phyloP scores from a whole-genome alignment of 2,113 vertebrate species.

The Delphinus delphis region DNA sequence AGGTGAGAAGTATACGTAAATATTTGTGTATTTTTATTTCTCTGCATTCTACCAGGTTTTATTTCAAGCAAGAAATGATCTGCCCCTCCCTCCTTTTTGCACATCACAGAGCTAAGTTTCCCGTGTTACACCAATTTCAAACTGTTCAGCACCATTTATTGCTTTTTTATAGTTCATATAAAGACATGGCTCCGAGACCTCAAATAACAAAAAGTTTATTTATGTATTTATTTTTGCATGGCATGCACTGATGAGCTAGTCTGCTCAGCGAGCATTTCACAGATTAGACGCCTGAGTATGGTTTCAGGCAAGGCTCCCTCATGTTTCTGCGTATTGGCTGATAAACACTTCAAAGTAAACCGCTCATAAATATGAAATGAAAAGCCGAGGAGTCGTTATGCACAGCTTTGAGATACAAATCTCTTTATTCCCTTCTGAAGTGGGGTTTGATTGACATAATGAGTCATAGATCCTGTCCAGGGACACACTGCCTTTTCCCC shows the following conservation, averaged over 20 bases:
- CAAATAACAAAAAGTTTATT: conserved; percentile 85
- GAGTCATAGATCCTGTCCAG: conserved; percentile 92
- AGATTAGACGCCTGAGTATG: conserved; percentile 89
- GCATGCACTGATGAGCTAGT: conserved; percentile 85
- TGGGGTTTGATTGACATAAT: conserved; percentile 91
- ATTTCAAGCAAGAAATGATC: conserved; percentile 76
- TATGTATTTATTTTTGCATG: conserved; percentile 83
- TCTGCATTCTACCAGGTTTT: conserved; percentile 60
- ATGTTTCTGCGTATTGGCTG: conserved; percentile 89
- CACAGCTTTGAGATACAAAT: conserved; percentile 91
- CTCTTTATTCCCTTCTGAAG: conserved; percentile 92
- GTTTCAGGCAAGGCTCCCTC: conserved; percentile 89
- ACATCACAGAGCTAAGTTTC: conserved; percentile 77
- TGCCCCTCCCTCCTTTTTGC: conserved; percentile 55
- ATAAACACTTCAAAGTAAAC: conserved; percentile 94
- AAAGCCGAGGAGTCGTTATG: conserved; percentile 89
- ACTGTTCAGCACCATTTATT: conserved; percentile 84
- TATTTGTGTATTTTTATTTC: conserved; percentile 67
- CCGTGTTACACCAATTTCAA: conserved; percentile 81
- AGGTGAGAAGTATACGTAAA: conserved; percentile 41
- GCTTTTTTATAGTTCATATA: conserved; percentile 86
- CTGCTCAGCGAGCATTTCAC: conserved; percentile 88
- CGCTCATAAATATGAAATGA: conserved; percentile 92
- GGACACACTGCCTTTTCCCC: conserved; percentile 87
- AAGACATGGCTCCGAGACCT: conserved; percentile 84